A percentile compares a stretch with the other conserved stretches of the same genome.
These are phyloP conservation scores for Alouatta palliata DNA, from an alignment of 2,113 vertebrate species.

Conservation along the genomic window DNA sequence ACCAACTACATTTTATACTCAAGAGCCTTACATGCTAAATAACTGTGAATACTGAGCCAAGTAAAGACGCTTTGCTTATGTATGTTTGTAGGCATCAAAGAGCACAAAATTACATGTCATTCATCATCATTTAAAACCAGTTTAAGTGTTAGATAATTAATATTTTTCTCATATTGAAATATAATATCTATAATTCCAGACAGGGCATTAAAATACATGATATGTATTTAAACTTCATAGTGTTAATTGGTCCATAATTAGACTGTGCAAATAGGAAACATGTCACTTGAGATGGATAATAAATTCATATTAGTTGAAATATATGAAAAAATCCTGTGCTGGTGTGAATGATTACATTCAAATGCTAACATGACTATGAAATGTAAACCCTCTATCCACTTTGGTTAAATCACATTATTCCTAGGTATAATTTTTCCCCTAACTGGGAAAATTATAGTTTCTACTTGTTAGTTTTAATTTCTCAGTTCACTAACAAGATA, in stretches of 20 bases:
- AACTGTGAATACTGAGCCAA: neutral
- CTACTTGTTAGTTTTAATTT: neutral
- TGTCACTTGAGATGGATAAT: neutral
- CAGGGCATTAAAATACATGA: neutral
- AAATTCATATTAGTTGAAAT: neutral
- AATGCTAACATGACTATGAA: neutral
- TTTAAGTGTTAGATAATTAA: neutral
- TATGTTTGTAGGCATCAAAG: neutral
- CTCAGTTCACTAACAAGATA: neutral
- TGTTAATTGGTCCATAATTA: neutral
- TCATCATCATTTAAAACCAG: neutral
- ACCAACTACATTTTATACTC: neutral
- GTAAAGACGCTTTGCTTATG: neutral
- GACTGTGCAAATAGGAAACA: neutral
- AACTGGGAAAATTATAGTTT: neutral
- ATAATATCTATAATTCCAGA: neutral
- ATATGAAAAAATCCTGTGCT: neutral
- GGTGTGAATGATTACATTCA: neutral
- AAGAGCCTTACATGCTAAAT: neutral
- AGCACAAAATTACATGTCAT: neutral
- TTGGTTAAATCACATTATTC: neutral
- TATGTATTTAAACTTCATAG: neutral
- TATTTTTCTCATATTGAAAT: neutral
- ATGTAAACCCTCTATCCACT: neutral
- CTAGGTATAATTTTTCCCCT: neutral